Evolutionary conservation across 1,140 invertebrate genomes (phyloP).

Genomic region (Pseudomyrmex flavicornis): DNA sequence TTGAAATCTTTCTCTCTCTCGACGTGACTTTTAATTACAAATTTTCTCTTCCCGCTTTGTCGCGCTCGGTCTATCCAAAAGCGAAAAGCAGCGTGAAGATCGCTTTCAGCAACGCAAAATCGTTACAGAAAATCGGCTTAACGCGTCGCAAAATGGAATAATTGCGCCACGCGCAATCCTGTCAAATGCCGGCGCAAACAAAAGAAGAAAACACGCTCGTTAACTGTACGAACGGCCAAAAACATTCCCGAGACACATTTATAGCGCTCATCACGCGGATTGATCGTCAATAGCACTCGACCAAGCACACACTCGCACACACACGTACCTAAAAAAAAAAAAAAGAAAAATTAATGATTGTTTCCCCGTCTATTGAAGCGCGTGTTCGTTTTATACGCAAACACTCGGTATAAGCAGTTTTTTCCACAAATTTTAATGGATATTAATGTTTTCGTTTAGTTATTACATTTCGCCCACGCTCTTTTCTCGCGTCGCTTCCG

Average conservation of each 20-base stretch:
- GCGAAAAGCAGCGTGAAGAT: constrained; percentile 41
- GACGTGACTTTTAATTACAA: constrained; percentile 57
- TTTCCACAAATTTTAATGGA: background rate
- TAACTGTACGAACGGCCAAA: background rate
- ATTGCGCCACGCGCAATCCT: background rate
- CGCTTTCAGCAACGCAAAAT: background rate
- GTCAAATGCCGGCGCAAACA: background rate
- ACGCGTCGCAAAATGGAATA: background rate
- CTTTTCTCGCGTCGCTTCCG: background rate
- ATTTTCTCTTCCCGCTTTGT: constrained; percentile 1
- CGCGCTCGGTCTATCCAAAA: no score
- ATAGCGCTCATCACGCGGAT: background rate
- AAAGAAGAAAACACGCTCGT: background rate
- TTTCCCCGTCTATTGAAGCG: background rate
- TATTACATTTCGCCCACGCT: background rate
- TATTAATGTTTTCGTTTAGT: constrained; percentile 10
- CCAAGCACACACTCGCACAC: no score
- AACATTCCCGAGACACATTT: background rate
- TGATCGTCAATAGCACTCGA: background rate
- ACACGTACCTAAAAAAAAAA: no score
- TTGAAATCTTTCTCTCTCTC: background rate
- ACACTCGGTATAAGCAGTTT: background rate
- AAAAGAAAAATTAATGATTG: background rate
- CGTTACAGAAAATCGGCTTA: background rate
- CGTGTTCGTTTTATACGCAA: background rate